Evolutionary conservation across 1,140 invertebrate species (phyloP), one percentile per base, ranked within the genome.

Genomic region (Hypsibius dujardini): DNA sequence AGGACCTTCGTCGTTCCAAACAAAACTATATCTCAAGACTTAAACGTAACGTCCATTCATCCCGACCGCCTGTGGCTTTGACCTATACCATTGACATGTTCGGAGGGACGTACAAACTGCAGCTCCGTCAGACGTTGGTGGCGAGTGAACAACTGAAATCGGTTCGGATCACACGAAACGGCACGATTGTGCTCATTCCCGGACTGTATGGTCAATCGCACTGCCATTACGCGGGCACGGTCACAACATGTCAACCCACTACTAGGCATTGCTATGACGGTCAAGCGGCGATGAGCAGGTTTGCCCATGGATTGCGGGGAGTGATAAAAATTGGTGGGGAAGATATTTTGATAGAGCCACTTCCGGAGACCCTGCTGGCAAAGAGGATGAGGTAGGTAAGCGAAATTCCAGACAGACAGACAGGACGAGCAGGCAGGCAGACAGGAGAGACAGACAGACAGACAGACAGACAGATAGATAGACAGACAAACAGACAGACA

Each of bases 11-110:
- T n/a, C n/a, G n/a, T n/a, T n/a, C n/a, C n/a, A n/a, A n/a, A n/a
- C n/a, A n/a, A n/a, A n/a, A n/a, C n/a, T n/a, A n/a, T n/a, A n/a
- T n/a, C n/a, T n/a, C n/a, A n/a, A n/a, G n/a, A n/a, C n/a, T n/a
- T n/a, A n/a, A n/a, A n/a, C n/a, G n/a, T n/a, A n/a, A n/a, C n/a
- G n/a, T n/a, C n/a, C n/a, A n/a, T n/a, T n/a, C n/a, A n/a, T n/a
- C 50, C 50, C n/a, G 7, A 56, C 50, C 50, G n/a, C 50, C 50
- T 56, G 7, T n/a, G 7, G 7, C 7, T 7, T n/a, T 56, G 50
- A n/a, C 7, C 50, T 56, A 56, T n/a, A 56, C 50, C 50, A 56
- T 56, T 56, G 50, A 56, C 50, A 56, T 56, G 50, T 56, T 56
- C n/a, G 50, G 50, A n/a, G 50, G 7, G 7, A 7, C 50, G 50